Base-by-base conservation (phyloP, 2,113 vertebrate species). In the Nanger granti region DNA sequence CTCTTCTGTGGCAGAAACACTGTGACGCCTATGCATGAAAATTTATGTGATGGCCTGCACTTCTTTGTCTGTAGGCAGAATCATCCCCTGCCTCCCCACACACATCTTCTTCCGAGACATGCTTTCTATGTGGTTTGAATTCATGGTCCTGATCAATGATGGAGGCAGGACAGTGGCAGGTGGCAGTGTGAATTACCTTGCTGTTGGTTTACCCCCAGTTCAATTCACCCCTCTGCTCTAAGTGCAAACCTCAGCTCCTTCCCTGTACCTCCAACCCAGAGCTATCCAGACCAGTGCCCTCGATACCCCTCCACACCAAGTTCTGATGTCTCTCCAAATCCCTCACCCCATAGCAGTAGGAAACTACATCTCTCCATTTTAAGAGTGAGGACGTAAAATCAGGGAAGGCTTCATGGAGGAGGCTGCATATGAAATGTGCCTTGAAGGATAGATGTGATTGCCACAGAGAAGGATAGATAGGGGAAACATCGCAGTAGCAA, bases 361-460 rank as follows among this genome's bases (percentile, higher is more conserved):
- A 85, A 94, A 91, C 22, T 4, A 89, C 29, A 85, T 79, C 26
- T 59, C 7, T 66, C 73, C 8, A 44, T 91, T 86, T 92, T 69
- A 31, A 31, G 54, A 47, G 34, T 37, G 5, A 57, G 29, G 8
- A 79, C 11, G 49, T 20, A 52, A 89, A 96, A 62, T 89, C 86
- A 91, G 18, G 60, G 69, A 87, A 94, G 20, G 6, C 54, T 91
- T 97, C 82, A 24, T 69, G 11, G 26, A 95, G 28, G 47, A 93
- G 28, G 28, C 28, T 87, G 41, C 41, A 29, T 95, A 20, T 52
- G 60, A 87, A 5, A 18, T 93, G 8, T 14, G 3, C 28, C 84
- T 93, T 93, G 47, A 94, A 89, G 37, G 28, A 62, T 22, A 55
- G 20, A 76, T 93, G 44, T 69, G n/a, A 94, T 91, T 96, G 91